phyloP scores from a whole-genome alignment of 2,888 invertebrate species.

The Lasioglossum figueresi region DNA sequence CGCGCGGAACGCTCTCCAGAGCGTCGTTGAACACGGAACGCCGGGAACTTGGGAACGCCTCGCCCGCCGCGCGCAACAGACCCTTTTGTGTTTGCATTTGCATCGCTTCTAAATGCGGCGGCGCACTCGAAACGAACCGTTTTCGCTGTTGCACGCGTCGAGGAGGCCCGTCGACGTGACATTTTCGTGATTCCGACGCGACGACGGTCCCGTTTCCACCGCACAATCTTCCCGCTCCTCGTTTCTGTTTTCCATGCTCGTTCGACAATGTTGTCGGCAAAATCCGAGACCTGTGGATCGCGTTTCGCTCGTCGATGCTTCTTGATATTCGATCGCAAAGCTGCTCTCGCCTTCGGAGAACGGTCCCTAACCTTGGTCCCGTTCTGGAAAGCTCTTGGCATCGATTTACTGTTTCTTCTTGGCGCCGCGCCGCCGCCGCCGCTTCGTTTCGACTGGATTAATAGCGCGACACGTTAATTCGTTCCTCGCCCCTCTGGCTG shows the following conservation, averaged over 20 bases:
- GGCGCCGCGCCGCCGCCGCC: neutral
- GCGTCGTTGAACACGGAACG: constrained; percentile 30
- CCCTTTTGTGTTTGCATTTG: constrained; percentile 51
- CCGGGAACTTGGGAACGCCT: constrained; percentile 30
- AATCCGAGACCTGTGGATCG: neutral
- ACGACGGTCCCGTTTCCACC: constrained; percentile 16
- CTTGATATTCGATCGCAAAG: neutral
- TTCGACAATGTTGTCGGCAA: neutral
- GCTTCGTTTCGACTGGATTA: constrained; percentile 5
- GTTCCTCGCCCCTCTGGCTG: neutral
- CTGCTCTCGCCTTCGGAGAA: neutral
- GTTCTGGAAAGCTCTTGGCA: neutral
- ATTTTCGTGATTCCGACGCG: constrained; percentile 33
- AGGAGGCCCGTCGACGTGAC: constrained; percentile 41
- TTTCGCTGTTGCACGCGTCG: constrained; percentile 48
- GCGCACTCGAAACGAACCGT: constrained; percentile 54
- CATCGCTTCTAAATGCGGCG: constrained; percentile 50
- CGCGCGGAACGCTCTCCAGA: constrained; percentile 39
- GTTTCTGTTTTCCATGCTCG: neutral
- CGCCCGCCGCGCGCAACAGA: constrained; percentile 37
- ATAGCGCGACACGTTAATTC: constrained; percentile 15
- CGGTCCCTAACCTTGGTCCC: neutral
- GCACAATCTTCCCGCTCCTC: neutral
- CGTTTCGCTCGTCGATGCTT: neutral
- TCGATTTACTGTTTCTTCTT: neutral